These are phyloP conservation scores for Tachina fera DNA, from an alignment of 2,888 invertebrate species.

Conservation along the genomic window DNA sequence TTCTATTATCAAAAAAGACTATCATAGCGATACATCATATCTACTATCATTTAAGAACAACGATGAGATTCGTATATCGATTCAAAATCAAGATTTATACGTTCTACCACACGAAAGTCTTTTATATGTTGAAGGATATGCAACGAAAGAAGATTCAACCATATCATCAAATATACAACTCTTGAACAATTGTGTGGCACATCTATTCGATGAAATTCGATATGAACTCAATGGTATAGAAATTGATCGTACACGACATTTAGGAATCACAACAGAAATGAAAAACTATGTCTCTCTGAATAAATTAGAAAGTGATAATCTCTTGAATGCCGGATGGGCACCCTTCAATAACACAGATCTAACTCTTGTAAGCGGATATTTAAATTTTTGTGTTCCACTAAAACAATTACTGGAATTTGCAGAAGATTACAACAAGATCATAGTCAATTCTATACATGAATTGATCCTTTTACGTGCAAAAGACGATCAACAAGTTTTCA, in stretches of 20 bases:
- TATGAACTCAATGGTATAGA: constrained; percentile 61
- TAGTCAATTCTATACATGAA: constrained; percentile 81
- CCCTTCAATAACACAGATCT: constrained; percentile 25
- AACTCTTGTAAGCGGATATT: constrained; percentile 72
- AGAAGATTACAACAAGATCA: constrained; percentile 74
- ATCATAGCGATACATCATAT: constrained; percentile 76
- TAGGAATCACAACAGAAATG: constrained; percentile 77
- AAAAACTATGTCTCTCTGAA: constrained; percentile 79
- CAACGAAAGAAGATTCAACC: constrained; percentile 48
- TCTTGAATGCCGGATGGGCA: constrained; percentile 70
- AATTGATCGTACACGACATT: constrained; percentile 75
- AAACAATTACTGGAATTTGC: constrained; percentile 78
- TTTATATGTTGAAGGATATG: constrained; percentile 73
- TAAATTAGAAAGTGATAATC: constrained; percentile 53
- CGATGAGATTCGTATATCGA: constrained; percentile 73
- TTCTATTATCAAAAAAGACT: constrained; percentile 73
- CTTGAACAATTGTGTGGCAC: constrained; percentile 70
- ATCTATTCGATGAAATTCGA: constrained; percentile 78
- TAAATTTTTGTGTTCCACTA: constrained; percentile 76
- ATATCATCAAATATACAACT: constrained; percentile 52
- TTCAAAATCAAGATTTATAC: constrained; percentile 67
- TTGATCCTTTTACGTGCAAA: constrained; percentile 65
- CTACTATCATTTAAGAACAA: constrained; percentile 73
- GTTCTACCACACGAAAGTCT: constrained; percentile 60
- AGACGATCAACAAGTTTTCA: constrained; percentile 41